Evolutionary conservation across 1,140 invertebrate species (phyloP).

Genomic region (Pissodes strobi): DNA sequence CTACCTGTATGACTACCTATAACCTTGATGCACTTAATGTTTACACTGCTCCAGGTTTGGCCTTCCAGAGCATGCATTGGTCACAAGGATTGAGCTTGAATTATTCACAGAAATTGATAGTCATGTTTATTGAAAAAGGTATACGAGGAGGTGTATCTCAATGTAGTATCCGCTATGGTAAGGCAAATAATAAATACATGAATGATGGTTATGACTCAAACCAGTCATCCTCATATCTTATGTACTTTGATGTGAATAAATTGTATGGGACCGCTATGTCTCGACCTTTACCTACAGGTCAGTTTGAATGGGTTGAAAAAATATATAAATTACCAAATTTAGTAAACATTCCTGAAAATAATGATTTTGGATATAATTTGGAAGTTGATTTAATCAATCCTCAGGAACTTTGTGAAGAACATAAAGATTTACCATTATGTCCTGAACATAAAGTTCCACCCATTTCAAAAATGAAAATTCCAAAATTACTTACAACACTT

Average conservation of each 20-base stretch:
- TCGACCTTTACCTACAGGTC: constrained; percentile 52
- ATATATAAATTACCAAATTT: constrained; percentile 46
- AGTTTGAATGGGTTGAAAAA: constrained; percentile 56
- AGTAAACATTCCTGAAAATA: constrained; percentile 49
- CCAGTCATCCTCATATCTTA: constrained; percentile 50
- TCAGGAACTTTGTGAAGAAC: constrained; percentile 57
- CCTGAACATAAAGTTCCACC: constrained; percentile 20
- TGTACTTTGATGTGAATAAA: constrained; percentile 60
- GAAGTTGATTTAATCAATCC: constrained; percentile 57
- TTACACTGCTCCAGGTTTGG: too few relatives aligned
- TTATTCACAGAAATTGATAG: constrained; percentile 54
- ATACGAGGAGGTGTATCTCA: constrained; percentile 51
- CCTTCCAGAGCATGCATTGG: too few relatives aligned
- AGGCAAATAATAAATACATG: too few relatives aligned
- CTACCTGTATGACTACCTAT: too few relatives aligned
- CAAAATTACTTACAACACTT: constrained; percentile 27
- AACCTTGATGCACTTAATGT: too few relatives aligned
- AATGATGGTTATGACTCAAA: constrained; percentile 51
- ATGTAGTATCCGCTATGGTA: constrained; percentile 51
- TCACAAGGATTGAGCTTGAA: constrained; percentile 47
- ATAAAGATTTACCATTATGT: constrained; percentile 58
- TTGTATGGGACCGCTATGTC: too few relatives aligned
- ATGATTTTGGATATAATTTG: constrained; percentile 59
- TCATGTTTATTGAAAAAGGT: constrained; percentile 51
- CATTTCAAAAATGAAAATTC: constrained; percentile 40